Evolutionary conservation across 1,140 invertebrate genomes (phyloP).

Genomic region (Babylonia areolata): DNA sequence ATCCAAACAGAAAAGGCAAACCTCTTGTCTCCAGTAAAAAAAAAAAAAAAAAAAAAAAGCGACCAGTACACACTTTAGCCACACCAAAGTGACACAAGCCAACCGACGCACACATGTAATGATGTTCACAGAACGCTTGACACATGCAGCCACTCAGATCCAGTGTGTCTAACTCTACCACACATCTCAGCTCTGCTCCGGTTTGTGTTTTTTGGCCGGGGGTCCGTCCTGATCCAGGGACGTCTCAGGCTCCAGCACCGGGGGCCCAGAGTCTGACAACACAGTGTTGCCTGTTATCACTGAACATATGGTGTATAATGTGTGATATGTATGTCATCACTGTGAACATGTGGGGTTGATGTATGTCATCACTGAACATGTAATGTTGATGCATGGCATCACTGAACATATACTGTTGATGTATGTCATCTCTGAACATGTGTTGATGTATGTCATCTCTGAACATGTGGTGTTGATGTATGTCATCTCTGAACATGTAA

Average conservation of each 20-base stretch:
- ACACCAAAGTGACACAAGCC: not conserved
- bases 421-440: not conserved
- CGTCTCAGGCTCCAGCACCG: constrained; percentile 51
- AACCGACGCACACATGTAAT: too few species aligned
- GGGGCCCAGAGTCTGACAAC: constrained; percentile 51
- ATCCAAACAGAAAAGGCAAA: too few species aligned
- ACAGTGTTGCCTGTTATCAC: not conserved
- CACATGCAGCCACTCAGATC: too few species aligned
- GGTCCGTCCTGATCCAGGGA: constrained; percentile 46
- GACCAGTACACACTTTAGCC: not conserved
- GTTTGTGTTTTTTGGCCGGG: constrained; percentile 41
- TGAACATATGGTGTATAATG: not conserved
- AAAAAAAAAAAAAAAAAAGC: not conserved
- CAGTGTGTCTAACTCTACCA: not conserved
- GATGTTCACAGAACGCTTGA: too few species aligned
- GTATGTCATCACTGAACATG: not conserved
- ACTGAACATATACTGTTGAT: too few species aligned
- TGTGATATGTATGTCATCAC: not conserved
- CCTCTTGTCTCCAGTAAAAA: too few species aligned
- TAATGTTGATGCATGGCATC: too few species aligned
- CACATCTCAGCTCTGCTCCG: constrained; percentile 33
- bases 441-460: not conserved
- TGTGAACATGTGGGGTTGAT: too few species aligned
- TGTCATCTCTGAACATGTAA: too few species aligned
- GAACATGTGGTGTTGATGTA: too few species aligned